phyloP scores from a whole-genome alignment of 2,888 invertebrate species.

The Listrodromus nycthemerus region DNA sequence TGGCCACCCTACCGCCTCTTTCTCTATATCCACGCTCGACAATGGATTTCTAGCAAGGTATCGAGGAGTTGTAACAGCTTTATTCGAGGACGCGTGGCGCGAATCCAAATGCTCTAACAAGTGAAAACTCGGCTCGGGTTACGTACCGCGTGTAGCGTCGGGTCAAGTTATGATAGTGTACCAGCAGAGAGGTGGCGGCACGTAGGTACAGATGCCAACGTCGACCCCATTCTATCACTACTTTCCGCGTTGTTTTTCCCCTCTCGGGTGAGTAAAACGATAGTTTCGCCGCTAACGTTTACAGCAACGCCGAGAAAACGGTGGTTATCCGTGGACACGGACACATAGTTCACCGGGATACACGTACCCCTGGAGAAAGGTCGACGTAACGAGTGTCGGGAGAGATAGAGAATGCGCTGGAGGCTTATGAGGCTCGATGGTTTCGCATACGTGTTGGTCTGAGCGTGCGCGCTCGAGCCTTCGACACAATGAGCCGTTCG shows the following conservation, averaged over 20 bases:
- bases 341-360: not conserved
- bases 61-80: slow-evolving; percentile 77
- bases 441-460: slow-evolving; percentile 29
- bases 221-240: slow-evolving; percentile 10
- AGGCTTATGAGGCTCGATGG: slow-evolving; percentile 3
- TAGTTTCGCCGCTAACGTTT: slow-evolving; percentile 41
- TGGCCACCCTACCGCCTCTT: not conserved
- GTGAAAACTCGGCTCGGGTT: not conserved
- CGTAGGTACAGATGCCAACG: slow-evolving; percentile 9
- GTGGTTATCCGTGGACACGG: not conserved
- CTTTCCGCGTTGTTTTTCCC: slow-evolving; percentile 36
- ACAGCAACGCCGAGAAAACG: not conserved
- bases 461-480: slow-evolving; percentile 38
- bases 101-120: slow-evolving; percentile 74
- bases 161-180: slow-evolving; percentile 18
- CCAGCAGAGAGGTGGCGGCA: not conserved
- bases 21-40: slow-evolving; percentile 69
- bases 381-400: slow-evolving; percentile 16
- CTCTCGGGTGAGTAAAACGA: not conserved
- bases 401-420: slow-evolving; percentile 8
- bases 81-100: slow-evolving; percentile 77
- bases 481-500: slow-evolving; percentile 56
- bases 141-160: not conserved
- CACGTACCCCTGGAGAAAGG: slow-evolving; percentile 10
- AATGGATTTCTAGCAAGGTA: slow-evolving; percentile 76